Percentiles rank a stretch among this genome's conserved stretches.
These are phyloP conservation scores for Thumatha senex DNA, from an alignment of 2,888 invertebrate species.

Conservation along the genomic window DNA sequence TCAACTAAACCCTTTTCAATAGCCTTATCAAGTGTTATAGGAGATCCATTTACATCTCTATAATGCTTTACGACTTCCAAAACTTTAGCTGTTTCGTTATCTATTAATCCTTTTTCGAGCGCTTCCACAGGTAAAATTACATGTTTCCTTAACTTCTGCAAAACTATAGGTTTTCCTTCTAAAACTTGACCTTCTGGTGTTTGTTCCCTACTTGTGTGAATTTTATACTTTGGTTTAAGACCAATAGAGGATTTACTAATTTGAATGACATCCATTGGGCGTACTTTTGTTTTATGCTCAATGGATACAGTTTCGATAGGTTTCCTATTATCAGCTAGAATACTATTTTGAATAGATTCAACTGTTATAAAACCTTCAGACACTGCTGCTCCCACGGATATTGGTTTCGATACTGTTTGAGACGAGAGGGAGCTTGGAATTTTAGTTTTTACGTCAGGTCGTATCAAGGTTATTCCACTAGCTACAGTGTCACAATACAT, in stretches of 20 bases:
- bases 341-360: conserved; percentile 75
- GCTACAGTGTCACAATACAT: conserved; percentile 38
- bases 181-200: conserved; percentile 82
- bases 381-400: conserved; percentile 84
- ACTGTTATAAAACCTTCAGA: conserved; percentile 81
- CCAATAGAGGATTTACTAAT: conserved; percentile 82
- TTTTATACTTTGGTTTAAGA: conserved; percentile 86
- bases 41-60: conserved; percentile 82
- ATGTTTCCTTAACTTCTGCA: conserved; percentile 91
- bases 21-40: conserved; percentile 89
- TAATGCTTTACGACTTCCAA: conserved; percentile 85
- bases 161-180: conserved; percentile 86
- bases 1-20: conserved; percentile 87
- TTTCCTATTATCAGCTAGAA: conserved; percentile 64
- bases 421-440: conserved; percentile 46
- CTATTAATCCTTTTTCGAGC: conserved; percentile 89
- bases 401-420: conserved; percentile 71
- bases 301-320: conserved; percentile 38
- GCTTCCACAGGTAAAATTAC: conserved; percentile 91
- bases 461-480: conserved; percentile 22
- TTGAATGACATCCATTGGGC: conserved; percentile 81
- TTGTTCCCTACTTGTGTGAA: conserved; percentile 85
- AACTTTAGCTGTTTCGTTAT: conserved; percentile 88
- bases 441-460: conserved; percentile 20
- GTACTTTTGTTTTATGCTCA: conserved; percentile 40